Conservation (phyloP, 1,140 invertebrate species). For the Cepaea nemoralis region DNA sequence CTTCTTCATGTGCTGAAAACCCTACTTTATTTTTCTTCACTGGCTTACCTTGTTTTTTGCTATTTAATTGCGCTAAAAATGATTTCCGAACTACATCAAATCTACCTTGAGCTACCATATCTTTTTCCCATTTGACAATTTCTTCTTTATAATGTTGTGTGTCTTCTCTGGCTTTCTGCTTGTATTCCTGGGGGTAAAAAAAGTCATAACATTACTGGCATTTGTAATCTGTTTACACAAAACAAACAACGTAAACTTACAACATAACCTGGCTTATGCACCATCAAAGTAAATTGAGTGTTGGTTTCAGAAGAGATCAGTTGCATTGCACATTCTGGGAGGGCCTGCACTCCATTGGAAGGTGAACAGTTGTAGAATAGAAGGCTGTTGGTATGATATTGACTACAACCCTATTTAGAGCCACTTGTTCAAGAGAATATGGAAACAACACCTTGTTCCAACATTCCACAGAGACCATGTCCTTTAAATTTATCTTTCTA, state of each 20-base stretch:
- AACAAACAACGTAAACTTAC: not conserved
- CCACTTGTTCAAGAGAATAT: too few relatives aligned
- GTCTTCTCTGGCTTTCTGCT: not conserved
- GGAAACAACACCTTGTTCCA: too few relatives aligned
- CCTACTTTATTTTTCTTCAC: not conserved
- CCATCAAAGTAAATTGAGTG: not conserved
- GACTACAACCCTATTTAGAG: too few relatives aligned
- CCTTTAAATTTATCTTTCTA: too few relatives aligned
- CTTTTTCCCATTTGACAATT: not conserved
- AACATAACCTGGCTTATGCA: not conserved
- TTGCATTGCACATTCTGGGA: too few relatives aligned
- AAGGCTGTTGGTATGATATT: too few relatives aligned
- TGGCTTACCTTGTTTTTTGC: not conserved
- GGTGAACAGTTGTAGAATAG: too few relatives aligned
- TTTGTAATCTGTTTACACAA: not conserved
- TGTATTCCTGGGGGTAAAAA: slow-evolving; percentile 11
- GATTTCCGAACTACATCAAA: slow-evolving; percentile 10
- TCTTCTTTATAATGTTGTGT: not conserved
- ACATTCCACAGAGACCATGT: too few relatives aligned
- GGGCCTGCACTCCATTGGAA: too few relatives aligned
- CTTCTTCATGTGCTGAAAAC: not conserved
- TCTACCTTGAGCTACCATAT: slow-evolving; percentile 16
- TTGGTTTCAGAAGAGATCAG: too few relatives aligned
- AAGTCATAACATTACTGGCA: too few relatives aligned
- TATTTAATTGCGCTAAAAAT: not conserved